phyloP scores from a whole-genome alignment of 2,888 invertebrate genomes.

The Clistopyga incitator region DNA sequence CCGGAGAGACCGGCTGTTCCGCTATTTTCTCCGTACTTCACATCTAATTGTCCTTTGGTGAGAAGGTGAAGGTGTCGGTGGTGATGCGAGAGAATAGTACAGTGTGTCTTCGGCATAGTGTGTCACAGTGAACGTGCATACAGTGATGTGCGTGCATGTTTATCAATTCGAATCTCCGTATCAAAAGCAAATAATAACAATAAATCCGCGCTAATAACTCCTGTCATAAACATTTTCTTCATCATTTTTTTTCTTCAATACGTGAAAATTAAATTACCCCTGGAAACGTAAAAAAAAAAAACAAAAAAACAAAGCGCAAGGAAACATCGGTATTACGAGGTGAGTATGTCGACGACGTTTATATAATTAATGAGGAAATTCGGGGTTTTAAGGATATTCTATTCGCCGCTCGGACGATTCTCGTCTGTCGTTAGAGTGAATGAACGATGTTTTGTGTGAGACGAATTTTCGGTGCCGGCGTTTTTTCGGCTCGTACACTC shows the following conservation, averaged over 20 bases:
- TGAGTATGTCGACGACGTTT: conserved; percentile 4
- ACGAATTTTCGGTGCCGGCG: conserved; percentile 40
- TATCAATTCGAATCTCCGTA: neutral
- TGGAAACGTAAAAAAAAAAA: neutral
- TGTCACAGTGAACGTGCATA: conserved; percentile 19
- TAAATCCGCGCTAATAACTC: neutral
- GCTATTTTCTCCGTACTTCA: neutral
- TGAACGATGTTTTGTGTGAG: neutral
- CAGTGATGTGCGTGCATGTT: neutral
- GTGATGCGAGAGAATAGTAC: neutral
- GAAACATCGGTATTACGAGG: conserved; percentile 1
- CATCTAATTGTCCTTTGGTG: neutral
- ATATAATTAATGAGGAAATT: neutral
- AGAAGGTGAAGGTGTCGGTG: conserved; percentile 5
- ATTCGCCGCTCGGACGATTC: neutral
- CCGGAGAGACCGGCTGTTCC: neutral
- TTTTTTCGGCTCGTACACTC: conserved; percentile 27
- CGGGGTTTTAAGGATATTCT: neutral
- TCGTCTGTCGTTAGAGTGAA: conserved; percentile 4
- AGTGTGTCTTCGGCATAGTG: neutral
- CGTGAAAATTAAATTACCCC: neutral
- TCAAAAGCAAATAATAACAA: neutral
- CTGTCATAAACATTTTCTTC: neutral
- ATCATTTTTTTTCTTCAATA: neutral
- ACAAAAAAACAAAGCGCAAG: neutral